Conservation (phyloP, 2,888 invertebrate species). For the Cephus pygmeus region DNA sequence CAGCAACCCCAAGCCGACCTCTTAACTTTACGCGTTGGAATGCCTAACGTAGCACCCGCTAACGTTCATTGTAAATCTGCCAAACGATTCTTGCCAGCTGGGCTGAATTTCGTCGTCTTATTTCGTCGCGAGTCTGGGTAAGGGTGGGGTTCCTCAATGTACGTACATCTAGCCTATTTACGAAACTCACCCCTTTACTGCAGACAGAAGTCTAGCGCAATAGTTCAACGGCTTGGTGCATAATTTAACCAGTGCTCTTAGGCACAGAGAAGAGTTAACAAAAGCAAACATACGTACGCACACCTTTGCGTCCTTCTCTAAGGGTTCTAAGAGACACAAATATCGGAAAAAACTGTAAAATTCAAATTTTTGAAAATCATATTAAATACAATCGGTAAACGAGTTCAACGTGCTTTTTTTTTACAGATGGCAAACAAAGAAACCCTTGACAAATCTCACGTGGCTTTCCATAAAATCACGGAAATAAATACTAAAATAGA, state of each 20-base stretch:
- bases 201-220: background rate
- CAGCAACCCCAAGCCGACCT: background rate
- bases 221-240: background rate
- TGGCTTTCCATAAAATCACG: background rate
- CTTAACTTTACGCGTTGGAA: background rate
- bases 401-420: background rate
- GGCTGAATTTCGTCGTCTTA: background rate
- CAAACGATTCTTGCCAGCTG: background rate
- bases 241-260: background rate
- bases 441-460: background rate
- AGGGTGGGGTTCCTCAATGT: background rate
- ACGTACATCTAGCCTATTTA: background rate
- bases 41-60: background rate
- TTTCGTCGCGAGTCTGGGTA: background rate
- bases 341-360: background rate
- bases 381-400: no score
- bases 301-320: background rate
- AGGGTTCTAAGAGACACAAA: background rate
- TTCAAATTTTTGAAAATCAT: background rate
- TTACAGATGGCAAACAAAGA: background rate
- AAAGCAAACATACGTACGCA: background rate
- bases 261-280: background rate
- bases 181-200: background rate
- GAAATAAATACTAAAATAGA: background rate
- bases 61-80: background rate